These are phyloP conservation scores for Micromussa lordhowensis DNA, from an alignment of 92 coral and sea anemone species.

Conservation along the genomic window DNA sequence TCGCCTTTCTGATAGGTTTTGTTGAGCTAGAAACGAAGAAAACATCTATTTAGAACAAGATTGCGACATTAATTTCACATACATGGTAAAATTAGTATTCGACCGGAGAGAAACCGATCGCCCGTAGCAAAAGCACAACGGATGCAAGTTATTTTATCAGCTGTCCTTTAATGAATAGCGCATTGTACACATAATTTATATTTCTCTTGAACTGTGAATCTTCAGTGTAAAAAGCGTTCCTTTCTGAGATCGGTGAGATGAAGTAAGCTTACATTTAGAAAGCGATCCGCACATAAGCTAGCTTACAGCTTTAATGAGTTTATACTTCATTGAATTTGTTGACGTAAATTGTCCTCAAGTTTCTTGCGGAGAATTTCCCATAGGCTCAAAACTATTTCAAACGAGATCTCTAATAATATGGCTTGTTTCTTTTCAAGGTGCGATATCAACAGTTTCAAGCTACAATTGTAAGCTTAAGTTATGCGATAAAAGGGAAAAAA, in stretches of 20 bases:
- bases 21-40: not conserved
- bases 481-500: too few species aligned
- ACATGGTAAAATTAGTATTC: not conserved
- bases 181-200: conserved; percentile 2
- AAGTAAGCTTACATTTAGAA: not conserved
- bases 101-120: conserved; percentile 19
- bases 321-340: not conserved
- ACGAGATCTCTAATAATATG: not conserved
- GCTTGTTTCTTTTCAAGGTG: not conserved
- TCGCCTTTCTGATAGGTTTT: not conserved
- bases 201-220: conserved; percentile 10
- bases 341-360: not conserved
- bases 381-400: not conserved
- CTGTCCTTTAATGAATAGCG: conserved; percentile 4
- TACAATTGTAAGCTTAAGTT: too few species aligned
- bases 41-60: not conserved
- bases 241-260: not conserved
- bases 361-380: not conserved
- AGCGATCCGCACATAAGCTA: not conserved
- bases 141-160: conserved; percentile 7
- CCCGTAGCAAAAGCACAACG: conserved; percentile 23
- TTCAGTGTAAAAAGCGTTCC: not conserved
- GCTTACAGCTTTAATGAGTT: not conserved
- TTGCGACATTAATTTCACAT: conserved; percentile 1
- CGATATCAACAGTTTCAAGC: not conserved